These are phyloP conservation scores for Notechis scutatus DNA, from an alignment of 2,113 vertebrate species.

Conservation along the genomic window DNA sequence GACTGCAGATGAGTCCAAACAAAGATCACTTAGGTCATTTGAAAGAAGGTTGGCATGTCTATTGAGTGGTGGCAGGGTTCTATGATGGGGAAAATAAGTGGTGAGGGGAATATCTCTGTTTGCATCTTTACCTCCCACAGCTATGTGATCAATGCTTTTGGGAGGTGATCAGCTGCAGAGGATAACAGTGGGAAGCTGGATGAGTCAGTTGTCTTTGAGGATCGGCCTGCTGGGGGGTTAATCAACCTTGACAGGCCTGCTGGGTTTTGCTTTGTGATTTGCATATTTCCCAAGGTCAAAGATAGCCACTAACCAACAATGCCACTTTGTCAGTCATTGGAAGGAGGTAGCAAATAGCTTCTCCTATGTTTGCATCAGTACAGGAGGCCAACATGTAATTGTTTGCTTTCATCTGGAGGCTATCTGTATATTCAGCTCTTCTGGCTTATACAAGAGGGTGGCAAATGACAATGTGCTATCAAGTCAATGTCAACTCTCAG, in stretches of 20 bases:
- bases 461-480: not conserved
- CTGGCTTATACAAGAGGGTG: not conserved
- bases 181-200: not conserved
- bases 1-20: not conserved
- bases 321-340: constrained; percentile 4
- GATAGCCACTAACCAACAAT: not conserved
- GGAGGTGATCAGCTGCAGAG: not conserved
- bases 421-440: not conserved
- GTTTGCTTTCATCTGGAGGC: not conserved
- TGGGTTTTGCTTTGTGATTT: constrained; percentile 37
- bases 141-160: not conserved
- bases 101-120: not conserved
- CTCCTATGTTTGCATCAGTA: not conserved
- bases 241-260: constrained; percentile 36
- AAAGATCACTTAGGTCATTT: not conserved
- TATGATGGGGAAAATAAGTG: not conserved
- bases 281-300: constrained; percentile 21
- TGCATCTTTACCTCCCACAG: not conserved
- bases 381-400: not conserved
- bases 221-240: constrained; percentile 12
- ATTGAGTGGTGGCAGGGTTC: not conserved
- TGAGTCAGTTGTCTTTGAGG: not conserved
- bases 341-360: not conserved
- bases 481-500: not conserved
- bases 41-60: not conserved